A percentile compares a stretch with the other conserved stretches of the same genome.
Evolutionary conservation across 2,113 vertebrate genomes (phyloP).

Genomic region (Orcinus orca): DNA sequence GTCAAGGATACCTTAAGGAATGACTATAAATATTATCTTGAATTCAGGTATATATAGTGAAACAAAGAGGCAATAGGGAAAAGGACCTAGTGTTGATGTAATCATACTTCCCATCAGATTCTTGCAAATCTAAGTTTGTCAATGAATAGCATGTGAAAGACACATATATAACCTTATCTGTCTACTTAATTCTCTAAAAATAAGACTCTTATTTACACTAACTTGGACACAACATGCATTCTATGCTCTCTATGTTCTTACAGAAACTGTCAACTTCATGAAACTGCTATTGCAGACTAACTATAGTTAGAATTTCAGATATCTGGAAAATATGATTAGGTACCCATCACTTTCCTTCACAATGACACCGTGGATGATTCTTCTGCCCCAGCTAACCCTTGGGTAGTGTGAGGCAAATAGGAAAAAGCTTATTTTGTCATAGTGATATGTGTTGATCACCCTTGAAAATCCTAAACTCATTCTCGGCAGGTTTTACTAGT

Average conservation of each 20-base stretch:
- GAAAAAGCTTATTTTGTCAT: background rate
- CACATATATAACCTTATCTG: background rate
- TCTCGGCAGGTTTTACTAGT: background rate
- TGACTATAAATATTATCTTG: background rate
- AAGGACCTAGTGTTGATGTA: background rate
- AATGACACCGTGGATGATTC: background rate
- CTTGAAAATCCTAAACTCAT: background rate
- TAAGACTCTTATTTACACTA: background rate
- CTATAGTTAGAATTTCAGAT: background rate
- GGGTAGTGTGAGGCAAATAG: background rate
- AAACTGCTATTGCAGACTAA: background rate
- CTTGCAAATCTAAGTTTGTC: background rate
- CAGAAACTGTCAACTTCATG: background rate
- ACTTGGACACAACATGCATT: background rate
- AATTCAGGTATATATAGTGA: background rate
- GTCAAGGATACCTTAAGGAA: background rate
- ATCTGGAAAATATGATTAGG: background rate
- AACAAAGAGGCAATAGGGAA: background rate
- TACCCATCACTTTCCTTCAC: background rate
- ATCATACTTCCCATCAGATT: background rate
- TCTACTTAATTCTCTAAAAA: background rate
- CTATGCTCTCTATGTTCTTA: background rate
- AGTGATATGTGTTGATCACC: fast-evolving
- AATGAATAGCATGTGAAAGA: background rate
- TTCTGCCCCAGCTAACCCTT: background rate